Conservation (phyloP, 2,113 vertebrate species). For the Forbesichthys agassizii region DNA sequence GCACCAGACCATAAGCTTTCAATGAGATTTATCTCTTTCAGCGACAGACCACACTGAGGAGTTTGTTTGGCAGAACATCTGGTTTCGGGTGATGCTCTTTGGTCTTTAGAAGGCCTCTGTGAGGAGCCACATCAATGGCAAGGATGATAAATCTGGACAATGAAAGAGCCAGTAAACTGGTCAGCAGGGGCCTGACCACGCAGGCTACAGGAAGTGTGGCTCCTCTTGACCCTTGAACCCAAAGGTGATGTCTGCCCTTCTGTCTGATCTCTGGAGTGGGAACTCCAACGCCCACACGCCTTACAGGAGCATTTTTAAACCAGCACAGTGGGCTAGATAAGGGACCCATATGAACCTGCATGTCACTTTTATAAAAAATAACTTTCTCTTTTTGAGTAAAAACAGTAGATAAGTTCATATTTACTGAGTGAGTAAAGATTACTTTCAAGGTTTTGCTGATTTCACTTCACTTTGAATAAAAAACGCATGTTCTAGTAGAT, state of each 20-base stretch:
- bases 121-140: conserved; percentile 66
- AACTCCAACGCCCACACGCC: conserved; percentile 19
- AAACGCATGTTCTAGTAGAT: too few relatives aligned
- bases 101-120: conserved; percentile 67
- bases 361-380: too few relatives aligned
- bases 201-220: conserved; percentile 73
- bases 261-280: conserved; percentile 26
- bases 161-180: conserved; percentile 66
- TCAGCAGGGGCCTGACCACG: conserved; percentile 50
- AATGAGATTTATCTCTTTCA: conserved; percentile 41
- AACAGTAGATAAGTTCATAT: too few relatives aligned
- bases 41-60: conserved; percentile 41
- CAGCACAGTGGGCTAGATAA: too few relatives aligned
- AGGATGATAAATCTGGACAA: conserved; percentile 71
- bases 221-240: conserved; percentile 70
- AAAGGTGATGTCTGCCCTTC: conserved; percentile 52
- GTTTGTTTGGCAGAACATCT: conserved; percentile 67
- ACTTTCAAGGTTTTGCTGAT: too few relatives aligned
- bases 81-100: conserved; percentile 72
- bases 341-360: too few relatives aligned
- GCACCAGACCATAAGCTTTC: conserved; percentile 42
- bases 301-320: neutral
- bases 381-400: too few relatives aligned
- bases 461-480: too few relatives aligned
- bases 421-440: too few relatives aligned